A percentile compares a stretch with the other conserved stretches of the same genome.
These are phyloP conservation scores for Medauroidea extradentata DNA, from an alignment of 1,140 invertebrate genomes.

Conservation along the genomic window DNA sequence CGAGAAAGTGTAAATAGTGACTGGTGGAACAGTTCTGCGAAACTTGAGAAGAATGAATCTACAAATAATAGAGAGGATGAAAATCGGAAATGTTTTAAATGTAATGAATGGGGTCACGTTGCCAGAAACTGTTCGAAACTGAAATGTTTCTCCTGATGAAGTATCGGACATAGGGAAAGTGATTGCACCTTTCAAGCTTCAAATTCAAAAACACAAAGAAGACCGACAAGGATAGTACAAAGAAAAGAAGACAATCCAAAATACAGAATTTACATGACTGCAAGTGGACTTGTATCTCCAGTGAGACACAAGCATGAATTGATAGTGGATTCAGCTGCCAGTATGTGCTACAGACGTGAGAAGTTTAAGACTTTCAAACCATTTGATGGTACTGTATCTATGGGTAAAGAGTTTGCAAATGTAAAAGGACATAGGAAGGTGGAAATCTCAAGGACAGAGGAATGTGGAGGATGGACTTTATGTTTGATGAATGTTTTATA, in stretches of 20 bases:
- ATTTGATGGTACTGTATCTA: neutral
- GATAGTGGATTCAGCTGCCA: too few relatives aligned
- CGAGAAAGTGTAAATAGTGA: too few relatives aligned
- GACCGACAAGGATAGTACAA: neutral
- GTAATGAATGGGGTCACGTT: neutral
- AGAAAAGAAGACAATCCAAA: neutral
- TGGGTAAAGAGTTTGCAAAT: neutral
- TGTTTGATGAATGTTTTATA: neutral
- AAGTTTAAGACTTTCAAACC: too few relatives aligned
- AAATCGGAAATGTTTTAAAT: neutral
- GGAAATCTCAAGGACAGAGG: neutral
- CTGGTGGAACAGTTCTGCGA: too few relatives aligned
- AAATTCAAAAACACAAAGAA: neutral
- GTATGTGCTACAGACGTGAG: too few relatives aligned
- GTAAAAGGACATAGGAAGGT: neutral
- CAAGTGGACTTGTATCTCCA: neutral
- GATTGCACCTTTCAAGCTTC: neutral
- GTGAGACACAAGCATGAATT: too few relatives aligned
- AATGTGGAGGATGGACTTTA: conserved; percentile 1
- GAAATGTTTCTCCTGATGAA: neutral
- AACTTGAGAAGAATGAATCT: too few relatives aligned
- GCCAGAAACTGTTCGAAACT: neutral
- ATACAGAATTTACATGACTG: neutral
- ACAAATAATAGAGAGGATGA: too few relatives aligned
- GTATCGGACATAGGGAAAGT: neutral